Evolutionary conservation across 2,888 invertebrate genomes (phyloP).

Genomic region (Erebia palarica): DNA sequence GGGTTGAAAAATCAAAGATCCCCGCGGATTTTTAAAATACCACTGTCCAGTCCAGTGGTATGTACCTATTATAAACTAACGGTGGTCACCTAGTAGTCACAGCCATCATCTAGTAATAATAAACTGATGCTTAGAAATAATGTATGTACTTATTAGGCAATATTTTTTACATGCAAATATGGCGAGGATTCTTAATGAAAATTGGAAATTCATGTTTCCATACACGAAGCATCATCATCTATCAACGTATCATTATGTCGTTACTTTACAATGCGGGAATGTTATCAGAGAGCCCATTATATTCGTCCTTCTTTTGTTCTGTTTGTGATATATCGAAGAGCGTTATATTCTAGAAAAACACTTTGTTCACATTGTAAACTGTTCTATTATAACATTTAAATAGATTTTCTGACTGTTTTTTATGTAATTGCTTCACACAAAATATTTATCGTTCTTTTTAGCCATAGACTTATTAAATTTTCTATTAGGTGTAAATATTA

Average conservation of each 20-base stretch:
- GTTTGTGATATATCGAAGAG: constrained; percentile 3
- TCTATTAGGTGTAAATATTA: too few species aligned
- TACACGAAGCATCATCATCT: constrained; percentile 27
- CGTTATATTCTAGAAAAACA: too few species aligned
- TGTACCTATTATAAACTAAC: too few species aligned
- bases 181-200: constrained; percentile 28
- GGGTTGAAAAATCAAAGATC: too few species aligned
- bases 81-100: too few species aligned
- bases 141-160: not conserved
- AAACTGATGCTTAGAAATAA: not conserved
- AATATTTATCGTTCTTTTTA: too few species aligned
- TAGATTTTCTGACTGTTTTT: not conserved
- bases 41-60: too few species aligned
- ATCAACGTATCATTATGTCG: constrained; percentile 29
- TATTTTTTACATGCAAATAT: not conserved
- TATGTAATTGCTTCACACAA: not conserved
- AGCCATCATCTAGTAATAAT: not conserved
- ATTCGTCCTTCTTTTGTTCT: constrained; percentile 13
- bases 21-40: too few species aligned
- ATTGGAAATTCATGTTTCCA: constrained; percentile 34
- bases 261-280: constrained; percentile 23
- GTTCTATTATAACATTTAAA: too few species aligned
- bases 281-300: constrained; percentile 11
- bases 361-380: too few species aligned
- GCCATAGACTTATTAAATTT: too few species aligned